Percentiles rank a stretch among this genome's conserved stretches.
These are phyloP conservation scores for Mythimna vitellina DNA, from an alignment of 2,888 invertebrate species.

Conservation along the genomic window DNA sequence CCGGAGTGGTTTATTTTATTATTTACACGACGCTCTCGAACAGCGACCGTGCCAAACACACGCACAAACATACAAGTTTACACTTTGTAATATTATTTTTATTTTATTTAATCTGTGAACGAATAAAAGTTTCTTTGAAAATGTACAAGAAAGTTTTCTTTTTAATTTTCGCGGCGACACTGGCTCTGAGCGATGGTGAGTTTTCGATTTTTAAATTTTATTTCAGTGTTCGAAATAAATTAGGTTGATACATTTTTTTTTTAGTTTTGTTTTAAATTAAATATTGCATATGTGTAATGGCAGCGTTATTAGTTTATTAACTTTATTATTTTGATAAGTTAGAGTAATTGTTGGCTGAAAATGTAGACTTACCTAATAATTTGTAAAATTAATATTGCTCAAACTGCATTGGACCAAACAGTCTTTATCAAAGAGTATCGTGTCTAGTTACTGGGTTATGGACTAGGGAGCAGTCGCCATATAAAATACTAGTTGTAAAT, in stretches of 20 bases:
- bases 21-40: conserved; percentile 71
- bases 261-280: neutral
- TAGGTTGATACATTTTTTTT: neutral
- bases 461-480: neutral
- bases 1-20: conserved; percentile 75
- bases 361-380: no score
- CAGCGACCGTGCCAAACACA: conserved; percentile 59
- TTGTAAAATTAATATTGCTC: neutral
- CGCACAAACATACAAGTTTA: conserved; percentile 49
- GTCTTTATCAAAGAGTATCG: neutral
- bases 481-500: neutral
- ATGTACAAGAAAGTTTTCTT: conserved; percentile 76
- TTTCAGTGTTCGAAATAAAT: neutral
- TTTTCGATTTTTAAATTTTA: conserved; percentile 5
- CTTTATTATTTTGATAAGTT: neutral
- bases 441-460: neutral
- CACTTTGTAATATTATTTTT: conserved; percentile 15
- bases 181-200: conserved; percentile 77
- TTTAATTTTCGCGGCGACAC: conserved; percentile 70
- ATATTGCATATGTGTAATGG: neutral
- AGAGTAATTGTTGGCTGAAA: neutral
- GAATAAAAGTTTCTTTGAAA: conserved; percentile 45
- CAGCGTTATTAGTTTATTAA: neutral
- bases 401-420: neutral
- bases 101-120: conserved; percentile 34